Percentiles rank a stretch among this genome's conserved stretches.
Evolutionary conservation across 2,797 vertebrate species (phyloP).

Genomic region (Luscinia luscinia): DNA sequence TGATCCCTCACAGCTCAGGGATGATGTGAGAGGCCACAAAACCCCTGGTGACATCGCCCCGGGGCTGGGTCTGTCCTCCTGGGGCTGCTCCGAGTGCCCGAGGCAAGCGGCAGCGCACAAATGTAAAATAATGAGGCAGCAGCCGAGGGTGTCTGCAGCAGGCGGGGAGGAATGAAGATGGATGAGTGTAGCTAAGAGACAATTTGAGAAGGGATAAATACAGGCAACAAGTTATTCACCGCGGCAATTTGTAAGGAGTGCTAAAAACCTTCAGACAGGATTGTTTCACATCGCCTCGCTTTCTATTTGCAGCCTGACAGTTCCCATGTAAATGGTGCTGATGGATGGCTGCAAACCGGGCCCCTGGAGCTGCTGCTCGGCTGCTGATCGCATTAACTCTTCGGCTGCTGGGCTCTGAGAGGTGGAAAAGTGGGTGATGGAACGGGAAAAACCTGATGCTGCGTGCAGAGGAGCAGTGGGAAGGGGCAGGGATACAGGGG

Average conservation of each 20-base stretch:
- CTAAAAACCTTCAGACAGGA: constrained; percentile 77
- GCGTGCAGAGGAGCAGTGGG: background rate
- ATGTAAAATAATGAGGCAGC: constrained; percentile 68
- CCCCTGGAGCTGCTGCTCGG: constrained; percentile 48
- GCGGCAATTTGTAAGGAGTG: constrained; percentile 78
- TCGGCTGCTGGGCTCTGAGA: background rate
- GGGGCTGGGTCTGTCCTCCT: background rate
- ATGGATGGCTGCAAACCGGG: constrained; percentile 64
- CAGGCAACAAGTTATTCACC: constrained; percentile 80
- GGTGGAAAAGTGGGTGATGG: accelerated
- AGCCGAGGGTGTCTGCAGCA: constrained; percentile 41
- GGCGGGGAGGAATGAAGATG: constrained; percentile 76
- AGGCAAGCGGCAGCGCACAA: constrained; percentile 5
- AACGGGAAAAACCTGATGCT: background rate
- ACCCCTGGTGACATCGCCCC: background rate
- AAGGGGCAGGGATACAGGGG: background rate
- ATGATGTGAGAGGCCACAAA: background rate
- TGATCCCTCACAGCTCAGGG: background rate
- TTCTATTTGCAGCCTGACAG: constrained; percentile 72
- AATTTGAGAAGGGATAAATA: constrained; percentile 82
- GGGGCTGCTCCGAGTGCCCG: background rate
- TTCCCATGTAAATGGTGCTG: constrained; percentile 64
- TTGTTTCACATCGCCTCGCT: constrained; percentile 74
- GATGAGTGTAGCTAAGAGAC: constrained; percentile 79
- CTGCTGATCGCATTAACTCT: constrained; percentile 40